Percentiles rank a stretch among this genome's conserved stretches.
Evolutionary conservation across 2,888 invertebrate genomes (phyloP).

Genomic region (Drosophila monieri): DNA sequence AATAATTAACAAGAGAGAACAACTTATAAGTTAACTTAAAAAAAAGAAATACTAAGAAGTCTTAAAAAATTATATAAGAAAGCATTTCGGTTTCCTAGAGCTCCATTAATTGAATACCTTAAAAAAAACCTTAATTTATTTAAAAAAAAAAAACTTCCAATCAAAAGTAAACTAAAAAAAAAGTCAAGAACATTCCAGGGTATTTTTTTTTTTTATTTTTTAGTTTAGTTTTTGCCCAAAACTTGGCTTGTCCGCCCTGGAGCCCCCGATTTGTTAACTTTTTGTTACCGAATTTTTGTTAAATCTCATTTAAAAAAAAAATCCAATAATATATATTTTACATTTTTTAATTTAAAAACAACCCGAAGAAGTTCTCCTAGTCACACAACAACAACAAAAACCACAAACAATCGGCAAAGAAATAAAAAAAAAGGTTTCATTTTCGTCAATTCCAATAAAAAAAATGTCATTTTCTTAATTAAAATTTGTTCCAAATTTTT

Average conservation of each 20-base stretch:
- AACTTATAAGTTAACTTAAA: slow-evolving; percentile 29
- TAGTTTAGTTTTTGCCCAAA: not conserved
- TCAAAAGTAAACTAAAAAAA: not conserved
- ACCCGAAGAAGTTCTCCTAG: slow-evolving; percentile 31
- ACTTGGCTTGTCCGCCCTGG: not conserved
- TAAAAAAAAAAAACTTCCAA: slow-evolving; percentile 1
- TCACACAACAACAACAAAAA: slow-evolving; percentile 15
- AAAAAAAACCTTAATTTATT: not conserved
- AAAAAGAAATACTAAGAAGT: not conserved
- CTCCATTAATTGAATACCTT: slow-evolving; percentile 3
- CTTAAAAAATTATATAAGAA: not conserved
- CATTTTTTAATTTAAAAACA: slow-evolving; percentile 6
- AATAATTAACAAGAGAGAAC: slow-evolving; percentile 45
- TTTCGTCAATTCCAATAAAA: slow-evolving; percentile 1
- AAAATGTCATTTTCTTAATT: not conserved
- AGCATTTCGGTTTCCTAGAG: slow-evolving; percentile 19
- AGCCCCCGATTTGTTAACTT: not conserved
- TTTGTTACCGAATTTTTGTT: slow-evolving; percentile 2
- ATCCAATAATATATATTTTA: not conserved
- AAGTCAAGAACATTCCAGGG: slow-evolving; percentile 28
- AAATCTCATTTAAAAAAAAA: slow-evolving; percentile 4
- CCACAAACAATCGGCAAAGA: slow-evolving; percentile 1
- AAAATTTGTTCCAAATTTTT: not conserved
- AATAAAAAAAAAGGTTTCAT: slow-evolving; percentile 19
- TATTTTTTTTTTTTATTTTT: not conserved